Conservation (phyloP, 2,888 invertebrate species). For the Zeuzera pyrina region DNA sequence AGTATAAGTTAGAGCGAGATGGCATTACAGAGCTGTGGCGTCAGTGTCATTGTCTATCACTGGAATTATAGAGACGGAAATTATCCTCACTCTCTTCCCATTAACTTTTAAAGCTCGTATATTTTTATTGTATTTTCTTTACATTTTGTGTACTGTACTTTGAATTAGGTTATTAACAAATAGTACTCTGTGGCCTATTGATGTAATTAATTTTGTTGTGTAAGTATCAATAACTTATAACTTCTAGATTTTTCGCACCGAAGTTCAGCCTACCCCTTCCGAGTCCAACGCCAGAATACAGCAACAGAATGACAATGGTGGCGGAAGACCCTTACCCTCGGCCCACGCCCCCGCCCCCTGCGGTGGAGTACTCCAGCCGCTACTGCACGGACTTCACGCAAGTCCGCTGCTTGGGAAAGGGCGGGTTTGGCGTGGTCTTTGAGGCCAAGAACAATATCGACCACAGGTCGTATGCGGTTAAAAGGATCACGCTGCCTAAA, state of each 20-base stretch:
- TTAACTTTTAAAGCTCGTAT: too few relatives aligned
- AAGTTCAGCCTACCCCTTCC: constrained; percentile 3
- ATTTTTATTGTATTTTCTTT: too few relatives aligned
- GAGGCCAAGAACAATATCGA: constrained; percentile 95
- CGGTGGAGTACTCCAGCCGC: constrained; percentile 70
- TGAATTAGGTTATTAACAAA: too few relatives aligned
- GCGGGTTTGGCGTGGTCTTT: constrained; percentile 98
- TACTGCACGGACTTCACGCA: constrained; percentile 90
- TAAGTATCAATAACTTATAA: constrained; percentile 21
- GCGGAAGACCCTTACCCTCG: constrained; percentile 43
- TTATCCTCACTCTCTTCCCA: too few relatives aligned
- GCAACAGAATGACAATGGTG: constrained; percentile 45
- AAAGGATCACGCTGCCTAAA: constrained; percentile 90
- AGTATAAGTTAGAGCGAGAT: too few relatives aligned
- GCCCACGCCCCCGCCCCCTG: constrained; percentile 20
- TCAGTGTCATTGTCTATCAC: too few relatives aligned
- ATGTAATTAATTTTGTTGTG: too few relatives aligned
- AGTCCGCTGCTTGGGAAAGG: constrained; percentile 85
- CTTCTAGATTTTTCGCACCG: constrained; percentile 10
- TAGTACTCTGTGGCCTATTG: too few relatives aligned
- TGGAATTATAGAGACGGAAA: too few relatives aligned
- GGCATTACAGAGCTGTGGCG: too few relatives aligned
- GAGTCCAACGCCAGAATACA: constrained; percentile 30
- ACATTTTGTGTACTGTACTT: too few relatives aligned
- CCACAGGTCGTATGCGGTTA: constrained; percentile 95